These are phyloP conservation scores for Hylaea fasciaria DNA, from an alignment of 2,888 invertebrate species.

Conservation along the genomic window DNA sequence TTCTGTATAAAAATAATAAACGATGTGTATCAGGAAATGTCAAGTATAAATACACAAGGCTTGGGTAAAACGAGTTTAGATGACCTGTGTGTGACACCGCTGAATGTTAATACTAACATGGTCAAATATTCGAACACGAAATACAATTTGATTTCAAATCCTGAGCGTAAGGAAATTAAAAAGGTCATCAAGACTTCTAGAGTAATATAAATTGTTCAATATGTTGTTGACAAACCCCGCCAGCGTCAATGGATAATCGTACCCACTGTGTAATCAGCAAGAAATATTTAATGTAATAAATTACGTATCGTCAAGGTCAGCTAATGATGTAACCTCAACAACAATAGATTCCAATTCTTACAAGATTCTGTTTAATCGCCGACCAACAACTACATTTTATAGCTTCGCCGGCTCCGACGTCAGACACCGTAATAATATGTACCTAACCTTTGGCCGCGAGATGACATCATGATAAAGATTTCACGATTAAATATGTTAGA, in stretches of 20 bases:
- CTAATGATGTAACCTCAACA: conserved; percentile 70
- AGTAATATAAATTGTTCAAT: conserved; percentile 23
- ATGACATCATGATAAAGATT: conserved; percentile 63
- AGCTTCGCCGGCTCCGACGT: conserved; percentile 41
- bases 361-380: conserved; percentile 42
- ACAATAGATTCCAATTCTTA: conserved; percentile 61
- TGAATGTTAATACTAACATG: neutral
- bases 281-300: conserved; percentile 58
- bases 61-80: conserved; percentile 2
- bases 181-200: neutral
- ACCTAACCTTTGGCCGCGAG: conserved; percentile 55
- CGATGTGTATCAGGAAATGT: conserved; percentile 2
- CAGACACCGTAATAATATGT: conserved; percentile 35
- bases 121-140: neutral
- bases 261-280: conserved; percentile 58
- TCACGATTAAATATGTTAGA: conserved; percentile 20
- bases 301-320: conserved; percentile 68
- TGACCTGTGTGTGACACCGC: neutral
- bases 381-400: conserved; percentile 53
- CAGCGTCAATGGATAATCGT: conserved; percentile 32
- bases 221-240: conserved; percentile 23
- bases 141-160: neutral
- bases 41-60: neutral
- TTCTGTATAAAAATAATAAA: neutral
- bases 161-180: neutral